Conservation (phyloP, 35 echinoderm and acorn worm species). For the Lytechinus variegatus region DNA sequence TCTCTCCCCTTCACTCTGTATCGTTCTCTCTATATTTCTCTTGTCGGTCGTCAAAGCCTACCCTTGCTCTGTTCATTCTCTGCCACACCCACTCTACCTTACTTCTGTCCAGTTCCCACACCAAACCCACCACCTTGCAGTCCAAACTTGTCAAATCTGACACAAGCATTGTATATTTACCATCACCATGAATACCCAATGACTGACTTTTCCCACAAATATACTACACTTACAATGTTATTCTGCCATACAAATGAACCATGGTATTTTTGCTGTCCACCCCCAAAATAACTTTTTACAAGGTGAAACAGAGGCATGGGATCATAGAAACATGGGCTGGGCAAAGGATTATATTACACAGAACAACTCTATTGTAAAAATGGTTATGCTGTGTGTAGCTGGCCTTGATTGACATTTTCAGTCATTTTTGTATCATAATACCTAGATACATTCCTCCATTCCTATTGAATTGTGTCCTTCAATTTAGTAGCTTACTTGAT, state of each 20-base stretch:
- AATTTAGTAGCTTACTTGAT: too few relatives aligned
- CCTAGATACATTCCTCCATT: too few relatives aligned
- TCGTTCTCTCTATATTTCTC: not conserved
- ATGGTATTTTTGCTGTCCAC: not conserved
- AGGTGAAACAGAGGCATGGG: not conserved
- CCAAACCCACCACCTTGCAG: not conserved
- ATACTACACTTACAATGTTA: not conserved
- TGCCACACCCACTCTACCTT: not conserved
- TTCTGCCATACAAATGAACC: not conserved
- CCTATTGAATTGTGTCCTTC: too few relatives aligned
- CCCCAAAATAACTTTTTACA: not conserved
- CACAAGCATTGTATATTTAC: not conserved
- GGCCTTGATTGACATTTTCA: too few relatives aligned
- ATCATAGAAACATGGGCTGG: not conserved
- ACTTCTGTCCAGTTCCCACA: not conserved
- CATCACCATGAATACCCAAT: not conserved
- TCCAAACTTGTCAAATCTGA: not conserved
- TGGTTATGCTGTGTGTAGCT: too few relatives aligned
- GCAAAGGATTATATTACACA: too few relatives aligned
- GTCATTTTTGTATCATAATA: too few relatives aligned
- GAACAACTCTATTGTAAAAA: too few relatives aligned
- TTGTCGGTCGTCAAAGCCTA: too few relatives aligned
- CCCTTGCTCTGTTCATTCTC: too few relatives aligned
- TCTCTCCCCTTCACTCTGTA: not conserved
- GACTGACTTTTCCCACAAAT: constrained; percentile 6